Evolutionary conservation across 2,113 vertebrate genomes (phyloP).

Genomic region (Ranitomeya variabilis): DNA sequence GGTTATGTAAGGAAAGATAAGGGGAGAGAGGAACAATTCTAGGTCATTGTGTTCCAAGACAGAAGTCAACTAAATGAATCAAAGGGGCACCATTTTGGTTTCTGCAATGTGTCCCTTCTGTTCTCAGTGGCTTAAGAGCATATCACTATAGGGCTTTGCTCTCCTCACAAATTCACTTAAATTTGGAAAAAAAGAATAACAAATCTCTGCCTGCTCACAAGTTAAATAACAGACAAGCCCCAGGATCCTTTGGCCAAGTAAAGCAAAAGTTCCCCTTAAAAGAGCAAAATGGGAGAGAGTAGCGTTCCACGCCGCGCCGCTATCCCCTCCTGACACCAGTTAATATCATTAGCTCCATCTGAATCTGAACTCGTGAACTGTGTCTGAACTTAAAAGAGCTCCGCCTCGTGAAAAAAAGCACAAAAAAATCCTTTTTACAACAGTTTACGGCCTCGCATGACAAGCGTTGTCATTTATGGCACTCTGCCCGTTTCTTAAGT

Average conservation of each 20-base stretch:
- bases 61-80: no score
- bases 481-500: conserved; percentile 48
- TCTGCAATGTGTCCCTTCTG: not conserved
- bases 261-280: not conserved
- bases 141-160: not conserved
- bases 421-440: conserved; percentile 19
- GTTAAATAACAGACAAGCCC: not conserved
- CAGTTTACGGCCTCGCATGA: conserved; percentile 47
- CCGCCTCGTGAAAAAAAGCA: not conserved
- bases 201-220: not conserved
- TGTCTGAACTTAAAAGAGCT: conserved; percentile 41
- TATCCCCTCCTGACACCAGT: conserved; percentile 22
- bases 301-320: not conserved
- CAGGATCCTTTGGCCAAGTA: not conserved
- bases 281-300: not conserved
- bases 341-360: conserved; percentile 48
- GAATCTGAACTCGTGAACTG: conserved; percentile 51
- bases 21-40: no score
- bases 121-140: not conserved
- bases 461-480: conserved; percentile 53
- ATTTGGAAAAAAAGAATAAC: not conserved
- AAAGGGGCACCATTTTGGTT: not conserved
- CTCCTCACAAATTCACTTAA: not conserved
- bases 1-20: no score
- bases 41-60: no score